Evolutionary conservation across 2,797 vertebrate species (phyloP), one percentile per base, ranked within the genome.

Genomic region (Mus spretus): DNA sequence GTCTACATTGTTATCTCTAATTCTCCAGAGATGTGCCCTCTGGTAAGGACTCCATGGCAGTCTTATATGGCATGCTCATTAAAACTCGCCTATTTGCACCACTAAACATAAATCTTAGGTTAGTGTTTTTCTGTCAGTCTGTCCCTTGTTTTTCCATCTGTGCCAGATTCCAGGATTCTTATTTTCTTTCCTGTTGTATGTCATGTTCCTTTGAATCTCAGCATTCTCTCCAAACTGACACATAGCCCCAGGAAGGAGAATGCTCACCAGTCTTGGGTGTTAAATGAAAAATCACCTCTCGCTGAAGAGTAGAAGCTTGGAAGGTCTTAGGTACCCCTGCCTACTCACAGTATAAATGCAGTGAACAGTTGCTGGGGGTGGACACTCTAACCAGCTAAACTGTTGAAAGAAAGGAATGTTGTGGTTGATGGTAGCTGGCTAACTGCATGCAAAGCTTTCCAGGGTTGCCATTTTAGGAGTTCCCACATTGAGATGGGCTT

Each of bases 21-120:
- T 20, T 75, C 86, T 47, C 22, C 75, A 28, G 28, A n/a, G n/a
- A 12, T 5, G 17, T 1, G 3, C 6, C 12, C 14, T 44, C 80
- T 13, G 22, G 3, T 8, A 1, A 19, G 12, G 50, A 10, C 13
- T 7, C 28, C 14, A 2, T 15, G 28, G 20, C 0, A 17, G 3
- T 2, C 90, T 57, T 5, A 14, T 22, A 50, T 11, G 50, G 50
- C 22, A 1, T 3, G 12, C 12, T 34, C 31, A 37, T 19, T 0
- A 34, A 65, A 57, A 74, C 9, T 44, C 34, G 2, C 0, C 15
- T 4, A 34, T n/a, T 19, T 84, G 24, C 17, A 0, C 59, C 34
- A 22, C 6, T 72, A 50, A 50, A 24, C 17, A 1, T 0, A 1
- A 14, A 24, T n/a, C 79, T 93, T 0, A 11, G 74, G 70, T 80